A percentile compares a stretch with the other conserved stretches of the same genome.
phyloP scores from a whole-genome alignment of 2,888 invertebrate genomes.

The Agapostemon virescens region DNA sequence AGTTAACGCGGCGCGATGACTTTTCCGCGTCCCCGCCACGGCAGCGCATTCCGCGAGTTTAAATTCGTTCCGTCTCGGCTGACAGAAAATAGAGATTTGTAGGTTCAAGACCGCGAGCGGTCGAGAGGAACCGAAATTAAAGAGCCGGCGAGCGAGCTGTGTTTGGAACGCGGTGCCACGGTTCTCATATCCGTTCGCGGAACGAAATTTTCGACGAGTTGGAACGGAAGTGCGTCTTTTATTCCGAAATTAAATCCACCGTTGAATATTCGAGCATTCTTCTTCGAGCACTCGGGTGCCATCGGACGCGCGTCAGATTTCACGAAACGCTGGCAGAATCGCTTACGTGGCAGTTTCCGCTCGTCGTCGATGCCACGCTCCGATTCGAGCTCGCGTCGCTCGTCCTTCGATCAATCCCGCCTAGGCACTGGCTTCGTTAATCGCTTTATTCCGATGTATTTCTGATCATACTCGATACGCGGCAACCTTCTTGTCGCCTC shows the following conservation, averaged over 20 bases:
- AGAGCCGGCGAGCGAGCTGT: constrained; percentile 32
- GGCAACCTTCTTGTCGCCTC: not conserved
- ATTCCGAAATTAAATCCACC: constrained; percentile 51
- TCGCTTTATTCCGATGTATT: not conserved
- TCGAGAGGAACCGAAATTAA: constrained; percentile 47
- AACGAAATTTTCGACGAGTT: constrained; percentile 37
- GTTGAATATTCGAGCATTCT: constrained; percentile 17
- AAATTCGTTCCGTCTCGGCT: constrained; percentile 44
- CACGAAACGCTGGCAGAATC: not conserved
- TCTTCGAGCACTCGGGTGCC: not conserved
- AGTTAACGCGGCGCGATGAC: constrained; percentile 55
- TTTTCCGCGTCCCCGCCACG: constrained; percentile 35
- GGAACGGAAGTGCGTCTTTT: constrained; percentile 7
- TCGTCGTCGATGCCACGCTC: not conserved
- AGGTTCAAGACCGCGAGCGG: constrained; percentile 45
- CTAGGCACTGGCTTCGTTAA: not conserved
- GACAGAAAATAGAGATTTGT: constrained; percentile 59
- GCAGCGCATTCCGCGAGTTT: constrained; percentile 41
- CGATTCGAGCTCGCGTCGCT: not conserved
- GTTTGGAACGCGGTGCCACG: constrained; percentile 14
- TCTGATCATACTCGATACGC: not conserved
- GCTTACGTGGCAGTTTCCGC: not conserved
- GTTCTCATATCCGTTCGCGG: constrained; percentile 46
- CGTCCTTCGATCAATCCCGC: not conserved
- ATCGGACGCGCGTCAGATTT: not conserved